Base-by-base conservation (phyloP, 2,113 vertebrate species). In the Anhinga rufa region DNA sequence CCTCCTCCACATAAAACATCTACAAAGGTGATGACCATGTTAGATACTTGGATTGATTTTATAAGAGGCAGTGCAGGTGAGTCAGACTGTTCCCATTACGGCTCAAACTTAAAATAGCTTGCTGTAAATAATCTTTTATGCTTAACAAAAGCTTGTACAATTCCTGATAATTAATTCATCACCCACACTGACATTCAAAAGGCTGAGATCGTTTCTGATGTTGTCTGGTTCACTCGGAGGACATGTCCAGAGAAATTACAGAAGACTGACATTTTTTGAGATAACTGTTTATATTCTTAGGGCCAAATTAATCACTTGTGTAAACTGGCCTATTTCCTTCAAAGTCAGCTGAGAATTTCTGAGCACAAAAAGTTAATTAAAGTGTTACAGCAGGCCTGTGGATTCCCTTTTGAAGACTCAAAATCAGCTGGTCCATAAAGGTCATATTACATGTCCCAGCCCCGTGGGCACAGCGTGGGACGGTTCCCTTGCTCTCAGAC, bases 111-210 rank as follows among this genome's bases (percentile, higher is more conserved):
- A 89, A 97, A 97, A 96, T 96, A 97, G 64, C 36, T 87, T 83
- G 62, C 82, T 95, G 95, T 96, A 97, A 97, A 97, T 97, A 97
- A 97, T 80, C 78, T 80, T 90, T 80, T 80, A 91, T 78, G 68
- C 66, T 92, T 93, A 91, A 96, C 92, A 96, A 94, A 97, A 94
- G 84, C 70, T 92, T 0, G 0, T 85, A 66, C 54, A 86, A 86
- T 88, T 77, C 62, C n/a, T 88, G 78, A 81, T 83, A 92, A 92
- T 96, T 86, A 96, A 66, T 94, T 92, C 58, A 26, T 88, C 82
- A 8, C 91, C 89, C 78, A 91, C 87, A 48, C 51, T 88, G 91
- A 64, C 84, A 87, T 70, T 65, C 55, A 82, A 62, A 90, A 74
- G 42, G 14, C 46, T 90, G 77, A 87, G n/a, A 81, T 86, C 0